Evolutionary conservation across 2,888 invertebrate species (phyloP), one percentile per base, ranked within the genome.

Genomic region (Epirrita christyi): DNA sequence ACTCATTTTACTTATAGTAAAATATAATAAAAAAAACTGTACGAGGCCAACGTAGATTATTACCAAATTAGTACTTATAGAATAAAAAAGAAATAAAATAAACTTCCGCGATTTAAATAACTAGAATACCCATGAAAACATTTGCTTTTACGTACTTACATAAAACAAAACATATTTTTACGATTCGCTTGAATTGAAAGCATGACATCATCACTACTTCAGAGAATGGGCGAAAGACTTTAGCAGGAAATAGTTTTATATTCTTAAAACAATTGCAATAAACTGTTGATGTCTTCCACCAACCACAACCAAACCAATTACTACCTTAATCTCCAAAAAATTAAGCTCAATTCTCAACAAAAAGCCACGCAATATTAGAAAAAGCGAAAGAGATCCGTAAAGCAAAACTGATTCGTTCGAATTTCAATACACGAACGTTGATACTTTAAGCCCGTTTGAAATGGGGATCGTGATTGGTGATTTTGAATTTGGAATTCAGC

Each of bases 181-280:
- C 64, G 73, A 80, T 80, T 81, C 76, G 61, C 70, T 80, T 73
- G 78, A 81, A 66, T 80, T 73, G 78, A 81, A 66, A 51, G 13
- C 68, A 81, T 87, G 88, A 88, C 85, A 85, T 87, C 88, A 89
- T 71, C 78, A 64, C 54, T 66, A 66, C 68, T 78, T 76, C 77
- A 82, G 79, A 84, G 75, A 83, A 86, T 85, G 81, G 79, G 73
- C 81, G 80, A 85, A 84, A 85, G 81, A 83, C 72, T 77, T 82
- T 83, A 83, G 83, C 88, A 89, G 88, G 89, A 89, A 88, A 89
- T 88, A 85, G 85, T 88, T 86, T 48, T 80, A 86, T 87, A 86
- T 86, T 85, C 84, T 83, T 75, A 78, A 83, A 83, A 84, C 85
- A 86, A 85, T 83, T 78, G 82, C 83, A 78, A 81, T 84, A 83